Conservation (phyloP, 2,888 invertebrate genomes). For the Dryobotodes eremita region DNA sequence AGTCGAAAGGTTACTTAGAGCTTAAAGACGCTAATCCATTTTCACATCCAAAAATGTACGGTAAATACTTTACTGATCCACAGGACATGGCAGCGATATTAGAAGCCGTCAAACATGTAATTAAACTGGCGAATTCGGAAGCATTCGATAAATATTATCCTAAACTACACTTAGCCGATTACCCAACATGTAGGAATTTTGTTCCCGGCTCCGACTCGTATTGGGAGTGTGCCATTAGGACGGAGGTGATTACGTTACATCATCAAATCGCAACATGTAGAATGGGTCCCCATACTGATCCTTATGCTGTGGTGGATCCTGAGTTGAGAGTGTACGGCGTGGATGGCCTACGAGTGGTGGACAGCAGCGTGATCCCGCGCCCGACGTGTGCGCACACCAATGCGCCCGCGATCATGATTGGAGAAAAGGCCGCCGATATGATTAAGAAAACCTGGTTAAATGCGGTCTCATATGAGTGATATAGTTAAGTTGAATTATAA, state of each 20-base stretch:
- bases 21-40: conserved; percentile 94
- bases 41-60: conserved; percentile 94
- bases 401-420: conserved; percentile 93
- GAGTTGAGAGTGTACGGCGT: conserved; percentile 92
- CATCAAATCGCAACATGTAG: conserved; percentile 93
- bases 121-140: conserved; percentile 90
- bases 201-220: conserved; percentile 91
- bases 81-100: conserved; percentile 91
- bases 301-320: conserved; percentile 92
- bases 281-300: conserved; percentile 93
- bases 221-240: conserved; percentile 93
- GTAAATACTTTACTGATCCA: conserved; percentile 94
- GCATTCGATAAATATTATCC: conserved; percentile 91
- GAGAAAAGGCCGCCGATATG: conserved; percentile 93
- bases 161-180: conserved; percentile 87
- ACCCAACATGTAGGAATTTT: conserved; percentile 89
- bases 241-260: conserved; percentile 89
- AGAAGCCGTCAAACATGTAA: conserved; percentile 91
- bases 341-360: conserved; percentile 92
- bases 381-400: conserved; percentile 92
- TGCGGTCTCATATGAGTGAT: conserved; percentile 58
- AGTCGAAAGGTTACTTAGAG: conserved; percentile 93
- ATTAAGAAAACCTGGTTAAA: conserved; percentile 91
- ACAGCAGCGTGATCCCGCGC: conserved; percentile 93
- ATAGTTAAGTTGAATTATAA: conserved; percentile 42